Evolutionary conservation across 2,113 vertebrate genomes (phyloP), one percentile per base, ranked within the genome.

Genomic region (Sula dactylatra): DNA sequence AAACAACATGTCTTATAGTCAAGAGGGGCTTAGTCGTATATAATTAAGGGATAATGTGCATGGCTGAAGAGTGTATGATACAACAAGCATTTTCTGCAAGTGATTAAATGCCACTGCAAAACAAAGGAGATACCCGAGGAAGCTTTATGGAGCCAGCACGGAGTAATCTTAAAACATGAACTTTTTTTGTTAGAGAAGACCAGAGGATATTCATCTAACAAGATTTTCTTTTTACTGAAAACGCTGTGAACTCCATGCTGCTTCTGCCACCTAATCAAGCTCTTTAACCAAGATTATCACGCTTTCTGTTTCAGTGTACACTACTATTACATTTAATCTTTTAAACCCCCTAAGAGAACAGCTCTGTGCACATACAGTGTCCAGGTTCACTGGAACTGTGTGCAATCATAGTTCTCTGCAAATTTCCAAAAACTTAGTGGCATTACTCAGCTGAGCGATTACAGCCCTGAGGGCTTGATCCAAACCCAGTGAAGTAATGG

Each of bases 11-110:
- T 91, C 89, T 94, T 94, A 78, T 29, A 94, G 62, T 88, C 66
- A 95, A 97, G 56, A 62, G 82, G 65, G 70, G 65, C 49, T 95
- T 90, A 95, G 56, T 55, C 9, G 7, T 94, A 76, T 93, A 88
- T 96, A 96, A 97, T 87, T 94, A 94, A 96, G 56, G 90, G 59
- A 95, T 96, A 96, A 96, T 42, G 64, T 89, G 47, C 40, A 90
- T 70, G 88, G 82, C 52, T 77, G 76, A 94, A 92, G 58, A 96
- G 87, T 27, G 77, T 66, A 58, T 74, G 74, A 94, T 92, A 89
- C 74, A 88, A 90, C 58, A 61, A 72, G 88, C 18, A 71, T 42
- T 59, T 76, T 83, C 80, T 90, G 52, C 82, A 94, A 96, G 42
- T 66, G 79, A 93, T 94, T 88, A 93, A 90, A 87, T 2, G 16